A percentile compares a stretch with the other conserved stretches of the same genome.
phyloP scores from a whole-genome alignment of 1,140 invertebrate species.

The Halictus rubicundus region DNA sequence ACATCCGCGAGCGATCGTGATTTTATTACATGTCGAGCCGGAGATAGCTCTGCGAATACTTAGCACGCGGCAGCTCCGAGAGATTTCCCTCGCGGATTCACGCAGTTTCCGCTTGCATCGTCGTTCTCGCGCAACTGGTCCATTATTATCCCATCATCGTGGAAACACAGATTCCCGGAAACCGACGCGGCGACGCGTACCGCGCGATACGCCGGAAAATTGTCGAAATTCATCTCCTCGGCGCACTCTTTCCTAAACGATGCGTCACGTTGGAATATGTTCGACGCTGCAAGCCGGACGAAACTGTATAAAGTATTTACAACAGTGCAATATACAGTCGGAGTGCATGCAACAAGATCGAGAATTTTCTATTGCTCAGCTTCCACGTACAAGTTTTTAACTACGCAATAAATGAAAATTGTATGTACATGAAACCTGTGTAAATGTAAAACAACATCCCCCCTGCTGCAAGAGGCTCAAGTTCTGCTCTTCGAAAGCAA shows the following conservation, averaged over 20 bases:
- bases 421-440: too few species aligned
- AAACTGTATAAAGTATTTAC: too few species aligned
- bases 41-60: background rate
- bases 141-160: conserved; percentile 36
- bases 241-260: background rate
- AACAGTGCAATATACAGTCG: too few species aligned
- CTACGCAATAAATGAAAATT: too few species aligned
- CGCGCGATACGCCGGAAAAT: conserved; percentile 1
- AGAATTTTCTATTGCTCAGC: too few species aligned
- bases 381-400: too few species aligned
- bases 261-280: background rate
- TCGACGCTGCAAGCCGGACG: too few species aligned
- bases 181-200: background rate
- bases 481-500: too few species aligned
- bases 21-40: background rate
- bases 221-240: background rate
- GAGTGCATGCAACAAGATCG: too few species aligned
- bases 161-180: conserved; percentile 13
- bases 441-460: too few species aligned
- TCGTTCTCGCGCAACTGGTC: background rate
- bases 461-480: too few species aligned
- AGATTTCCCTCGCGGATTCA: conserved; percentile 26
- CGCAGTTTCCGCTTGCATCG: background rate
- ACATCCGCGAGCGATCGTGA: background rate
- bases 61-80: background rate